A percentile compares a stretch with the other conserved stretches of the same genome.
Conservation (phyloP, 2,113 vertebrate genomes). For the Aramus guarauna region DNA sequence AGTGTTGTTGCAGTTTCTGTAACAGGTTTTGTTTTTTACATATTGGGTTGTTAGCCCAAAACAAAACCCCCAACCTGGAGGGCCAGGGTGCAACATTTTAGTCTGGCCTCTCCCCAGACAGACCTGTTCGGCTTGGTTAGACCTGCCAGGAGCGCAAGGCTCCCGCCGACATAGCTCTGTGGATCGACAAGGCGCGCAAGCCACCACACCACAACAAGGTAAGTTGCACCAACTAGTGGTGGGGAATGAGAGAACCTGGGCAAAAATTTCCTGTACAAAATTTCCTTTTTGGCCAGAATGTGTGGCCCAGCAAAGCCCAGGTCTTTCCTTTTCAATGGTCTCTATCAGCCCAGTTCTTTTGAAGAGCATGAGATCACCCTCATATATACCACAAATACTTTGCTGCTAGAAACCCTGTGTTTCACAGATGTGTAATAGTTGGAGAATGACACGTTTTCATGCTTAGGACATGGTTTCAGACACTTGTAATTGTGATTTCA, state of each 20-base stretch:
- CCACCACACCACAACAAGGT: too few relatives aligned
- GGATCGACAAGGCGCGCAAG: too few relatives aligned
- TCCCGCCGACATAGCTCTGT: too few relatives aligned
- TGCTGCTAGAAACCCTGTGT: background rate
- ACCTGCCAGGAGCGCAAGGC: too few relatives aligned
- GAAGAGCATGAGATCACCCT: background rate
- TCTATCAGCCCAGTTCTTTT: background rate
- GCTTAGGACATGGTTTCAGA: background rate
- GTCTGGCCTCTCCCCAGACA: too few relatives aligned
- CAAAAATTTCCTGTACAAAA: background rate
- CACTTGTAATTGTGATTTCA: background rate
- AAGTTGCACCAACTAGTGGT: too few relatives aligned
- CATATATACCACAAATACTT: background rate
- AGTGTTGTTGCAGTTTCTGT: too few relatives aligned
- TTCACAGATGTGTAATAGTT: background rate
- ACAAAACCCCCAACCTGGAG: too few relatives aligned
- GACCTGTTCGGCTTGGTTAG: too few relatives aligned
- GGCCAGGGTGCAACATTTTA: too few relatives aligned
- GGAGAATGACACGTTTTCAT: background rate
- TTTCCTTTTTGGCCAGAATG: background rate
- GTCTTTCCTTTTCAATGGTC: background rate
- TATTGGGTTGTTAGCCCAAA: too few relatives aligned
- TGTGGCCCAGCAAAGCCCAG: background rate
- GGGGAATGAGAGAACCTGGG: background rate
- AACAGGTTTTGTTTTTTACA: too few relatives aligned